Evolutionary conservation across 2,888 invertebrate genomes (phyloP).

Genomic region (Scrobipalpa atriplicella): DNA sequence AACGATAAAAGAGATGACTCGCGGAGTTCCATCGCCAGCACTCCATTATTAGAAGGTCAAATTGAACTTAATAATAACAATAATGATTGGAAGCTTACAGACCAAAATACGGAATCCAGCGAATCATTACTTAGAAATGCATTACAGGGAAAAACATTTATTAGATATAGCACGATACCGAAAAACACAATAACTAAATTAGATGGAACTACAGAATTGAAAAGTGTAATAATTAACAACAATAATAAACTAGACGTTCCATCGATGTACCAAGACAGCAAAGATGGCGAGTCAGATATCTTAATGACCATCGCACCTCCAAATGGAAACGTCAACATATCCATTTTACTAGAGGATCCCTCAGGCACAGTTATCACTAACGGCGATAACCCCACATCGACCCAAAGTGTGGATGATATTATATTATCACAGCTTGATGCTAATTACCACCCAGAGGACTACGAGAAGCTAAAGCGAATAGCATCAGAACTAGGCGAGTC

Average conservation of each 20-base stretch:
- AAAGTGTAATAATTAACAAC: conserved; percentile 71
- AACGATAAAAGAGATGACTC: conserved; percentile 74
- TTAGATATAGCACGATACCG: conserved; percentile 82
- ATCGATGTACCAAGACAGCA: conserved; percentile 80
- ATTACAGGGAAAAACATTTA: conserved; percentile 89
- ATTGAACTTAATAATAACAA: conserved; percentile 87
- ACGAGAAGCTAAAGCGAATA: conserved; percentile 92
- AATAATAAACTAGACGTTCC: conserved; percentile 79
- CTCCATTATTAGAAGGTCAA: conserved; percentile 80
- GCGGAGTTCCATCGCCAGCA: conserved; percentile 71
- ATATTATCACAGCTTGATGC: conserved; percentile 86
- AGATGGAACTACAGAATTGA: conserved; percentile 66
- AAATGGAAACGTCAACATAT: conserved; percentile 72
- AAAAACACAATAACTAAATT: conserved; percentile 75
- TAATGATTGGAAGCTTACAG: conserved; percentile 91
- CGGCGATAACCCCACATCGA: conserved; percentile 81
- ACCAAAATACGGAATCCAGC: conserved; percentile 86
- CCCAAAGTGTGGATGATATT: conserved; percentile 87
- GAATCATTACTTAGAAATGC: conserved; percentile 92
- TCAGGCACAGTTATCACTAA: conserved; percentile 68
- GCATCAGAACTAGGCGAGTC: conserved; percentile 92
- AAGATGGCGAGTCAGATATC: conserved; percentile 64
- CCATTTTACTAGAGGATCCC: conserved; percentile 76
- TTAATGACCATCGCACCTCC: conserved; percentile 71
- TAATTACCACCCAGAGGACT: conserved; percentile 89